Base-by-base conservation (phyloP, 2,888 invertebrate species). In the Camptogramma bilineatum region DNA sequence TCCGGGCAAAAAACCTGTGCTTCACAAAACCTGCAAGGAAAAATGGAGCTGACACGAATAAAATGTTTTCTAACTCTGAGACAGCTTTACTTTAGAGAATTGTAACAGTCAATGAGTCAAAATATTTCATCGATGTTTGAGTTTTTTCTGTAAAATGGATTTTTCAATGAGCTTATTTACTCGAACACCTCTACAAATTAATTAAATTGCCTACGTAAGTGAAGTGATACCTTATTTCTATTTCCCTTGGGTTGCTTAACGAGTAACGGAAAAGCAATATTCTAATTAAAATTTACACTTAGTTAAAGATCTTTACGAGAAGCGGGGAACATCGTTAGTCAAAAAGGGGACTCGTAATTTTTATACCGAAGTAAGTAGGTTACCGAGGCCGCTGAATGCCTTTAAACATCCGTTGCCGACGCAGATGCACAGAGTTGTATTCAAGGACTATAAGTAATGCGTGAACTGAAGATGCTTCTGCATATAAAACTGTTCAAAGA, bases 301-400 rank as follows among this genome's bases (percentile, higher is more conserved):
- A 63, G 53, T 58, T 58, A 63, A 50, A 53, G 44, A 48, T 58
- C 50, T 42, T 62, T 53, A 58, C 53, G 53, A 63, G 48, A 50
- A 58, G 42, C 58, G 62, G 52, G 53, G 52, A 62, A 51, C 62
- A 62, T 62, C 62, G 62, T 62, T 57, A 62, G 56, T 52, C 56
- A 57, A 47, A 62, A 62, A 50, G 57, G 51, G 48, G 39, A 31
- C 52, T 52, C 52, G 28, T 57, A 48, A 56, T 50, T 62, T 62
- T 62, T 62, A 62, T 57, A 47, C 48, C 21, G 34, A 62, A 56
- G 55, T 56, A 62, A 47, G 62, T 52, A 56, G 52, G 52, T 56
- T 62, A 56, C 34, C 42, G 19, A 54, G 44, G 50, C 50, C 61
- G 54, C 44, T 61, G 50, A 61, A 61, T 51, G 54, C 54, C 42